These are phyloP conservation scores for Microcebus griseorufus DNA, from an alignment of 2,113 vertebrate genomes.

Conservation along the genomic window DNA sequence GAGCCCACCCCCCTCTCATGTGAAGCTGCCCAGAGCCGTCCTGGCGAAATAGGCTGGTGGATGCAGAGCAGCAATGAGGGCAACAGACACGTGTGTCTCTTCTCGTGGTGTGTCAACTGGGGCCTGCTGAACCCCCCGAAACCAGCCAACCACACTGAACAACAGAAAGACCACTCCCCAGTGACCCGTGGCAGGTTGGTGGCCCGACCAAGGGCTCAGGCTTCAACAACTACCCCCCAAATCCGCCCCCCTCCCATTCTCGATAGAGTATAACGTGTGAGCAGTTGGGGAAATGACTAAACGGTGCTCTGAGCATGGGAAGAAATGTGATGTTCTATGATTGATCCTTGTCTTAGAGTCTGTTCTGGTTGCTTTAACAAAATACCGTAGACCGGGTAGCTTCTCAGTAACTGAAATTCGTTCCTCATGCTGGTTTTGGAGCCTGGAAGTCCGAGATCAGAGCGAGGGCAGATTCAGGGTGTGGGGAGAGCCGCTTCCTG, in stretches of 20 bases:
- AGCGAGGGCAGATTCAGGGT: accelerated
- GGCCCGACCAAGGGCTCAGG: background rate
- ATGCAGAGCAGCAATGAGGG: too few relatives aligned
- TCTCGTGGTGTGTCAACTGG: accelerated
- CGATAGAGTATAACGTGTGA: too few relatives aligned
- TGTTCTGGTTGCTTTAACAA: background rate
- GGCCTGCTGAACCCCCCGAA: background rate
- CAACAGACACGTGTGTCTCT: accelerated
- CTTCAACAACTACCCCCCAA: background rate
- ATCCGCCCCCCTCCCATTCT: background rate
- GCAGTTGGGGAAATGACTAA: accelerated
- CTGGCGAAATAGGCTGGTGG: background rate
- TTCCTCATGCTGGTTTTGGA: too few relatives aligned
- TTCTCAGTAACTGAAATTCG: background rate
- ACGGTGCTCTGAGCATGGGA: accelerated
- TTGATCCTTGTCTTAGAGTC: background rate
- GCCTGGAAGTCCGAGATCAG: too few relatives aligned
- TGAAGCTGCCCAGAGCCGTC: background rate
- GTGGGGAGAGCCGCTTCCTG: too few relatives aligned
- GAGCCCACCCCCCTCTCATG: accelerated
- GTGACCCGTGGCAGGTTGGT: background rate
- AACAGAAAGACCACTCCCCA: accelerated
- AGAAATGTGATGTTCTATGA: accelerated
- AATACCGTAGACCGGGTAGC: background rate
- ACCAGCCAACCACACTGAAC: accelerated